Conservation (phyloP, 2,888 invertebrate genomes). For the Micoletzkya japonica region DNA sequence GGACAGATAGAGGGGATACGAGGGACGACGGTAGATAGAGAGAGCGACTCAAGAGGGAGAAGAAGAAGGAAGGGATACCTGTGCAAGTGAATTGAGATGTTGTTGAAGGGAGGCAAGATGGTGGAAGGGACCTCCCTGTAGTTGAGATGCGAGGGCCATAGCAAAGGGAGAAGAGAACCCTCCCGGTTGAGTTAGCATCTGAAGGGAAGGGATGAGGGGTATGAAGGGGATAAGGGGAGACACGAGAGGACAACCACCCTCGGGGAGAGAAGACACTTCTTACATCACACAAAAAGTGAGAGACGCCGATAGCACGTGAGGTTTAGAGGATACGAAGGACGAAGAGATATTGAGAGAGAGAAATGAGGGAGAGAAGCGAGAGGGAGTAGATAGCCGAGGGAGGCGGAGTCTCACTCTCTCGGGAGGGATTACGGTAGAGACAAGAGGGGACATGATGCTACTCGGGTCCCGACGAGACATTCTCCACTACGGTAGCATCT, state of each 20-base stretch:
- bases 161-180: conserved; percentile 15
- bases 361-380: not conserved
- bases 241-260: too few species aligned
- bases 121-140: conserved; percentile 6
- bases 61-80: not conserved
- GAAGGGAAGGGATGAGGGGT: not conserved
- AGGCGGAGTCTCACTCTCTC: not conserved
- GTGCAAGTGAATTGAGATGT: conserved; percentile 14
- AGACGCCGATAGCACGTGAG: not conserved
- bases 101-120: conserved; percentile 16
- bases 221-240: not conserved
- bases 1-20: not conserved
- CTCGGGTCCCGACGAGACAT: not conserved
- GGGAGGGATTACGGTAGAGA: conserved; percentile 3
- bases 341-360: not conserved
- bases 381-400: not conserved
- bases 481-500: not conserved
- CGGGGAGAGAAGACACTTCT: too few species aligned
- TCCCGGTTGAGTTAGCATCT: conserved; percentile 10
- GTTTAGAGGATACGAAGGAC: not conserved
- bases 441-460: not conserved
- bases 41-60: not conserved
- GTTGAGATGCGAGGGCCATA: conserved; percentile 15
- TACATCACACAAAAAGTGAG: too few species aligned
- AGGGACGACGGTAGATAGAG: not conserved